Evolutionary conservation across 2,888 invertebrate species (phyloP).

Genomic region (Nymphalis urticae): DNA sequence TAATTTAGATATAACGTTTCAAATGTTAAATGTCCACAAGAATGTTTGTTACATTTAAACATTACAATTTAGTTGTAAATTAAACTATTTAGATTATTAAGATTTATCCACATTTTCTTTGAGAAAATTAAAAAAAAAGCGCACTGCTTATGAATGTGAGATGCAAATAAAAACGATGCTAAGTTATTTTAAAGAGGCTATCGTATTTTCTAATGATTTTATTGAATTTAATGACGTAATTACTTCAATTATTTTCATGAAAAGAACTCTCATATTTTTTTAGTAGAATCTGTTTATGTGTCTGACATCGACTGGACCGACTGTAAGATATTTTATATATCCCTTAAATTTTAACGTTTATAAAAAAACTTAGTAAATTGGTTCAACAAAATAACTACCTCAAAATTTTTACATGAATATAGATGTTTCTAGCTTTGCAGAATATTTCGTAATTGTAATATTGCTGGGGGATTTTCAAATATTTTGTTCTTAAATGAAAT

Average conservation of each 20-base stretch:
- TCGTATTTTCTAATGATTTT: constrained; percentile 27
- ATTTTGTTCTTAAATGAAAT: background rate
- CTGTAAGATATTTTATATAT: constrained; percentile 14
- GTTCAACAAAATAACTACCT: constrained; percentile 47
- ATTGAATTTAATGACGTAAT: constrained; percentile 22
- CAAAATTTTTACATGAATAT: constrained; percentile 46
- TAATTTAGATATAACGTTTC: constrained; percentile 15
- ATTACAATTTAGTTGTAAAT: constrained; percentile 27
- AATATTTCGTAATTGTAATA: constrained; percentile 12
- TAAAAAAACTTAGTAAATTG: constrained; percentile 30
- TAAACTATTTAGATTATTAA: constrained; percentile 19
- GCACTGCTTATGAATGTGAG: constrained; percentile 19
- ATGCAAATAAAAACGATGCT: constrained; percentile 19
- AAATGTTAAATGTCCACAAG: constrained; percentile 25
- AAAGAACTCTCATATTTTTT: background rate
- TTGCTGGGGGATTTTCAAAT: background rate
- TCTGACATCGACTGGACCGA: background rate
- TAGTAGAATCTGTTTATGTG: background rate
- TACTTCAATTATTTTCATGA: background rate
- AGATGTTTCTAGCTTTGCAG: constrained; percentile 25
- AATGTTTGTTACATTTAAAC: constrained; percentile 19
- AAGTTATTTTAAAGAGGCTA: constrained; percentile 32
- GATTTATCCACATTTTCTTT: constrained; percentile 17
- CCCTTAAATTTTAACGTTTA: constrained; percentile 8
- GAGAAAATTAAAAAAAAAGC: constrained; percentile 12